Conservation (phyloP, 2,888 invertebrate species). For the Dorcus hopei region DNA sequence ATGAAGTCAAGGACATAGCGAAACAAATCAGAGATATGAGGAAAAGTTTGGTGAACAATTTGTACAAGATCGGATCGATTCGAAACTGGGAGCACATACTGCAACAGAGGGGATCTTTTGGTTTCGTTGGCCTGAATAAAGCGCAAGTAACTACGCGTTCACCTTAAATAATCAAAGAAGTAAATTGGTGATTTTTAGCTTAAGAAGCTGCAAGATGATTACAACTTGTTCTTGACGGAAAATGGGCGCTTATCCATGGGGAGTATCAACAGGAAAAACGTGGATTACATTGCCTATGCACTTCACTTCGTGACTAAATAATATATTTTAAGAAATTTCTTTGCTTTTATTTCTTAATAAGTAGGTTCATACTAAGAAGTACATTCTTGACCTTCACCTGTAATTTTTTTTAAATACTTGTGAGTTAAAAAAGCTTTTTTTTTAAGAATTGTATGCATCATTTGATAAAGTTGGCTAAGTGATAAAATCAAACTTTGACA, state of each 20-base stretch:
- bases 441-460: too few relatives aligned
- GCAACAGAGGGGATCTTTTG: slow-evolving; percentile 99
- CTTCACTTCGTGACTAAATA: slow-evolving; percentile 87
- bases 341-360: too few relatives aligned
- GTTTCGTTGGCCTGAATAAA: slow-evolving; percentile 90
- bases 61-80: slow-evolving; percentile 79
- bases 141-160: slow-evolving; percentile 63
- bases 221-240: slow-evolving; percentile 91
- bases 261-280: slow-evolving; percentile 92
- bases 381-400: too few relatives aligned
- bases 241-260: slow-evolving; percentile 98
- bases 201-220: slow-evolving; percentile 81
- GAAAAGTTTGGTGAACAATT: slow-evolving; percentile 67
- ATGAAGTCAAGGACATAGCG: slow-evolving; percentile 96
- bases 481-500: too few relatives aligned
- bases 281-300: slow-evolving; percentile 88
- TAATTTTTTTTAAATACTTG: too few relatives aligned
- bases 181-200: slow-evolving; percentile 57
- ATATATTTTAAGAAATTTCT: too few relatives aligned
- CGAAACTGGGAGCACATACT: slow-evolving; percentile 92
- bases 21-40: slow-evolving; percentile 94
- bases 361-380: too few relatives aligned
- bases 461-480: too few relatives aligned
- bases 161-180: not conserved
- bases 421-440: too few relatives aligned